phyloP scores from a whole-genome alignment of 2,888 invertebrate species.

The Sarcophaga subvicina region DNA sequence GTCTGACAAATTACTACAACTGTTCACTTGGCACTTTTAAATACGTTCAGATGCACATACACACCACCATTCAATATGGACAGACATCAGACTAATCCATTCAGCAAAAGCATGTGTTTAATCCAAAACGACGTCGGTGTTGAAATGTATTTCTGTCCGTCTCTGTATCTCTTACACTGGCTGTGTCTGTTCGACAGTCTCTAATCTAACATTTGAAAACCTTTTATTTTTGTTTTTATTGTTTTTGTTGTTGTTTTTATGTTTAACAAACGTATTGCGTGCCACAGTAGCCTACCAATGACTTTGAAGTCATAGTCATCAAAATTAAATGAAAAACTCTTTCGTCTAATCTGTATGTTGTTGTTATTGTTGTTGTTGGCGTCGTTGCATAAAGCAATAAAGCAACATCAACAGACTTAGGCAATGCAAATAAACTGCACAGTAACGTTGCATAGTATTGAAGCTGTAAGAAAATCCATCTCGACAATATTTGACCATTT shows the following conservation, averaged over 20 bases:
- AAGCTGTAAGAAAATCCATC: background rate
- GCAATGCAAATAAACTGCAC: background rate
- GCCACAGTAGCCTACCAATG: constrained; percentile 66
- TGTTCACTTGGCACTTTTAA: constrained; percentile 65
- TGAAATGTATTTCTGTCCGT: background rate
- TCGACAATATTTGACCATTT: constrained; percentile 43
- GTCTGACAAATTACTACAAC: constrained; percentile 69
- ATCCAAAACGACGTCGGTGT: constrained; percentile 16
- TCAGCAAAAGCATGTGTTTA: constrained; percentile 30
- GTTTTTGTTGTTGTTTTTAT: constrained; percentile 13
- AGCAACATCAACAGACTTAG: background rate
- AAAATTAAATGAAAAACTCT: constrained; percentile 56
- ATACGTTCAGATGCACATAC: constrained; percentile 12
- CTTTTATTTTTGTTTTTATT: constrained; percentile 32
- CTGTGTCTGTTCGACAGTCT: background rate
- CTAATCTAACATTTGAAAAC: constrained; percentile 55
- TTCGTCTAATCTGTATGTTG: constrained; percentile 30
- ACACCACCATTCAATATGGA: background rate
- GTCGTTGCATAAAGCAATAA: background rate
- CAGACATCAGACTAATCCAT: background rate
- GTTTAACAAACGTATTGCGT: constrained; percentile 62
- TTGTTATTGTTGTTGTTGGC: no score
- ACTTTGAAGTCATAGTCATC: constrained; percentile 65
- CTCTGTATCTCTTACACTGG: background rate
- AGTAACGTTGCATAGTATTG: background rate